Percentiles rank a stretch among this genome's conserved stretches.
phyloP scores from a whole-genome alignment of 2,113 vertebrate species.

The Hymenochirus boettgeri region DNA sequence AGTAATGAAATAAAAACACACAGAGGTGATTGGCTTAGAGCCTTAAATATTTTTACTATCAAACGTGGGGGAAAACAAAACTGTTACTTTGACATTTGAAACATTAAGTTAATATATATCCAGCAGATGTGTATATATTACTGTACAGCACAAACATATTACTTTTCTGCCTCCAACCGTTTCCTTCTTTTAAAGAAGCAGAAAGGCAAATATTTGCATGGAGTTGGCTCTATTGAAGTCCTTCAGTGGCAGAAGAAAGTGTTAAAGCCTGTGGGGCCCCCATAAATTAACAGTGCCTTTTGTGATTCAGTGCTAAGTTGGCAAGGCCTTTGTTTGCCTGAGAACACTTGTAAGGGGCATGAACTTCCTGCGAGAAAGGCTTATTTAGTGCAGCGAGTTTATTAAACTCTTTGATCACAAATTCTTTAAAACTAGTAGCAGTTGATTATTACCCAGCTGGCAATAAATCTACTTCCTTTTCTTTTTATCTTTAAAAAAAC shows the following conservation, averaged over 20 bases:
- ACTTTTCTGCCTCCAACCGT: slow-evolving; percentile 39
- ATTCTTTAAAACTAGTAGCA: slow-evolving; percentile 45
- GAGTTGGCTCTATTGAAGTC: slow-evolving; percentile 40
- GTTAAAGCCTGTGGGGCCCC: slow-evolving; percentile 40
- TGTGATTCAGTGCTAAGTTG: slow-evolving; percentile 29
- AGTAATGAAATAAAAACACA: slow-evolving; percentile 10
- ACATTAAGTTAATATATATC: slow-evolving; percentile 1
- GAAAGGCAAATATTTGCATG: slow-evolving; percentile 52
- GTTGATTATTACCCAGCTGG: slow-evolving; percentile 59
- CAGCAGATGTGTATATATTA: slow-evolving; percentile 24
- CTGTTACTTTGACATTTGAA: neutral
- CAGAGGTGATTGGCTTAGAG: slow-evolving; percentile 3
- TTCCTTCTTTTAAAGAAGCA: slow-evolving; percentile 42
- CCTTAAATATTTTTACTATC: slow-evolving; percentile 20
- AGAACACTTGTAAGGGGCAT: slow-evolving; percentile 43
- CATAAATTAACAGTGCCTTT: slow-evolving; percentile 45
- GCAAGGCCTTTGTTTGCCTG: slow-evolving; percentile 47
- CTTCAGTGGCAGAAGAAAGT: slow-evolving; percentile 49
- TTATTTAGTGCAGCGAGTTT: slow-evolving; percentile 39
- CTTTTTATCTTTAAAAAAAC: slow-evolving; percentile 61
- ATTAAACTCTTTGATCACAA: slow-evolving; percentile 44
- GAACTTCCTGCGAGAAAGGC: slow-evolving; percentile 44
- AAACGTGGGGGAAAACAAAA: neutral
- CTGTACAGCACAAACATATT: slow-evolving; percentile 20
- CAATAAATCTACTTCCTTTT: slow-evolving; percentile 55